Evolutionary conservation across 2,113 vertebrate species (phyloP).

Genomic region (Gulo gulo): DNA sequence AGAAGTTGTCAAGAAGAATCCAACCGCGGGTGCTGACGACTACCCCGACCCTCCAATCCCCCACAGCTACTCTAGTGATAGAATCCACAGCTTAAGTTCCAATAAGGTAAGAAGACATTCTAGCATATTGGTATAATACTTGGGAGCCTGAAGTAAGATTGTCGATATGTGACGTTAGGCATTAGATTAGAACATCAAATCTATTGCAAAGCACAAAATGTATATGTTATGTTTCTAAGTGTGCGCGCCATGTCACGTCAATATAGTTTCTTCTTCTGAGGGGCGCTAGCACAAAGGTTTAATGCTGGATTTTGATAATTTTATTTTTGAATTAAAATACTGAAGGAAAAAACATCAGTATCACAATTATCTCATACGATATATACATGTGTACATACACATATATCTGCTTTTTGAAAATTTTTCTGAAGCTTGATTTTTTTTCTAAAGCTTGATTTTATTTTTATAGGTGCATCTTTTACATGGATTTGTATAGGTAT

Average conservation of each 20-base stretch:
- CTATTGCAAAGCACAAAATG: background rate
- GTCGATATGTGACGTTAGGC: background rate
- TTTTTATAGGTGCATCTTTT: background rate
- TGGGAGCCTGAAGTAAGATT: background rate
- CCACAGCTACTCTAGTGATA: constrained; percentile 88
- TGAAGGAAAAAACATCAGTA: background rate
- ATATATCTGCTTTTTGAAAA: background rate
- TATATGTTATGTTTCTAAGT: background rate
- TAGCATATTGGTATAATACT: background rate
- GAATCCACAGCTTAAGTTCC: constrained; percentile 88
- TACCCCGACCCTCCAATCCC: constrained; percentile 86
- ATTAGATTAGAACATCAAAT: background rate
- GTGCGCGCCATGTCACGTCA: background rate
- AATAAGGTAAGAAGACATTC: constrained; percentile 87
- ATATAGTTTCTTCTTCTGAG: constrained; percentile 9
- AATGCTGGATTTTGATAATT: constrained; percentile 16
- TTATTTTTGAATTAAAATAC: background rate
- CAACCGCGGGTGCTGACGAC: constrained; percentile 87
- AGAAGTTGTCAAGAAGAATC: constrained; percentile 91
- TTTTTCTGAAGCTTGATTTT: background rate
- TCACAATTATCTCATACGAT: background rate
- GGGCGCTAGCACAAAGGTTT: background rate
- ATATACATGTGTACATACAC: background rate
- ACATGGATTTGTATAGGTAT: background rate
- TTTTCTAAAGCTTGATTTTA: background rate